These are phyloP conservation scores for Cantharis rufa DNA, from an alignment of 2,888 invertebrate species.

Conservation along the genomic window DNA sequence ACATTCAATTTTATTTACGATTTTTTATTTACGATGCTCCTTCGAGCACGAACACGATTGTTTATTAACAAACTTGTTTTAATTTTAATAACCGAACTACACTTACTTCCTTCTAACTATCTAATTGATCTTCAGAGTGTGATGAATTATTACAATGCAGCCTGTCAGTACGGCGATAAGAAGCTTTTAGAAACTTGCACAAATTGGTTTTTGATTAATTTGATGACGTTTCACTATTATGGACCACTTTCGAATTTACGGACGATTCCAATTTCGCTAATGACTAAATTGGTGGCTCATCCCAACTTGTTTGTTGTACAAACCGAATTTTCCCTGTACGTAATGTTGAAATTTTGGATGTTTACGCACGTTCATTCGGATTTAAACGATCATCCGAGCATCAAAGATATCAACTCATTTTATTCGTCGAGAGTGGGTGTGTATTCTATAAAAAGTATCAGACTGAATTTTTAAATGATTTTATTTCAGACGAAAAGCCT, in stretches of 20 bases:
- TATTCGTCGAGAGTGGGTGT: slow-evolving; percentile 55
- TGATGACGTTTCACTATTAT: slow-evolving; percentile 63
- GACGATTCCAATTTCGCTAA: slow-evolving; percentile 68
- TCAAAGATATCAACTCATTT: slow-evolving; percentile 50
- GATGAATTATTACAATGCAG: slow-evolving; percentile 69
- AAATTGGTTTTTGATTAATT: slow-evolving; percentile 71
- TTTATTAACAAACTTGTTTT: too few species aligned
- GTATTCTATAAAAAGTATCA: neutral
- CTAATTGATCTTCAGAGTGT: slow-evolving; percentile 62
- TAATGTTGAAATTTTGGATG: slow-evolving; percentile 72
- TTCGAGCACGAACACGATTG: too few species aligned
- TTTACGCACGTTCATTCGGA: slow-evolving; percentile 59
- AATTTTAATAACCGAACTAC: too few species aligned
- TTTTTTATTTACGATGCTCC: too few species aligned
- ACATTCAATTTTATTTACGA: too few species aligned
- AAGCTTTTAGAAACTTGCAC: slow-evolving; percentile 66
- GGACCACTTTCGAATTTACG: slow-evolving; percentile 60
- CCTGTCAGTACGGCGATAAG: slow-evolving; percentile 69
- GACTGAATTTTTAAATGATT: neutral
- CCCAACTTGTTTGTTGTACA: slow-evolving; percentile 74
- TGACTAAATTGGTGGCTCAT: slow-evolving; percentile 66
- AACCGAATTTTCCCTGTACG: slow-evolving; percentile 77
- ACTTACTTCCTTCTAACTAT: too few species aligned
- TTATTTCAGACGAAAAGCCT: slow-evolving; percentile 52
- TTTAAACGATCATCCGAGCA: slow-evolving; percentile 37